A percentile compares a stretch with the other conserved stretches of the same genome.
Evolutionary conservation across 2,113 vertebrate genomes (phyloP).

Genomic region (Ailurus styani): DNA sequence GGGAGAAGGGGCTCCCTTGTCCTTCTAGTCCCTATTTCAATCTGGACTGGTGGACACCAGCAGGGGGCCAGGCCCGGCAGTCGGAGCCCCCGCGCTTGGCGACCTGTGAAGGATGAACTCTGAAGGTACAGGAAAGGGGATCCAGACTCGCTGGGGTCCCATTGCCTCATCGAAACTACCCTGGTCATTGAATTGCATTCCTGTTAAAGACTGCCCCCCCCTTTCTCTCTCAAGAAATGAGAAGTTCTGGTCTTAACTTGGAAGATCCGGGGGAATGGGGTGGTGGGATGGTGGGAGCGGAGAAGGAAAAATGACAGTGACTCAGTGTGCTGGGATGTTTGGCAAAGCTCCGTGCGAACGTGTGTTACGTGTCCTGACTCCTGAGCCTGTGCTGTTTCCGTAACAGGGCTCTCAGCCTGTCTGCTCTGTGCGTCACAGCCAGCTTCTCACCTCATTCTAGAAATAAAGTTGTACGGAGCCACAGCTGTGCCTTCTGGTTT

Average conservation of each 20-base stretch:
- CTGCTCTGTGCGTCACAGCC: neutral
- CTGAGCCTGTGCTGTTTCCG: neutral
- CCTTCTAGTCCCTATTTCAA: neutral
- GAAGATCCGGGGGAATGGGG: neutral
- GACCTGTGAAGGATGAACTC: neutral
- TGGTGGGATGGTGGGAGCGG: neutral
- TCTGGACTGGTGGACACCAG: neutral
- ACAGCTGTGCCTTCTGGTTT: neutral
- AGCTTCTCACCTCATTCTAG: neutral
- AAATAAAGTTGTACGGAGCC: neutral
- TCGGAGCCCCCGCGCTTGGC: neutral
- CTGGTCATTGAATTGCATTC: neutral
- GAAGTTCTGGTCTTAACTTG: neutral
- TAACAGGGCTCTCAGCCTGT: neutral
- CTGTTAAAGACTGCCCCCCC: neutral
- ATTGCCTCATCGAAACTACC: neutral
- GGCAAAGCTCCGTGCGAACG: neutral
- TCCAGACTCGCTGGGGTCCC: neutral
- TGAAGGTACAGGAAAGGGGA: neutral
- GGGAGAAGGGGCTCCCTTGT: neutral
- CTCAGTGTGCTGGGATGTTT: neutral
- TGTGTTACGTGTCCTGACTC: neutral
- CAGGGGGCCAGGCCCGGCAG: neutral
- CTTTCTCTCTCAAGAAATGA: neutral
- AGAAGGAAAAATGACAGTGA: neutral